These are phyloP conservation scores for Drosophila acutilabella DNA, from an alignment of 2,888 invertebrate species.

Conservation along the genomic window DNA sequence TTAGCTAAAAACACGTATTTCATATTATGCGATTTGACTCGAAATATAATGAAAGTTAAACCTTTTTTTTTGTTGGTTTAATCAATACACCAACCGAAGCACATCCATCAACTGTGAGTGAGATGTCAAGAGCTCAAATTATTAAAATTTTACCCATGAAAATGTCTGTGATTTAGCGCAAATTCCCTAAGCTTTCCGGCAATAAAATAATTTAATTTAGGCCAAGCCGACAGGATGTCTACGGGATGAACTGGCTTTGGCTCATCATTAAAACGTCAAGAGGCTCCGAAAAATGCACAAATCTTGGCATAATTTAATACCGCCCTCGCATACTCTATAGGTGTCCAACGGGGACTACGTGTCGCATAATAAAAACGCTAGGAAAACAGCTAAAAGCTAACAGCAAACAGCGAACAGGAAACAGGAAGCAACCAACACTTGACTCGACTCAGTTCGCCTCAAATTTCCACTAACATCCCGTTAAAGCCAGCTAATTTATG, in stretches of 20 bases:
- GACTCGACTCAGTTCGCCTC: too few species aligned
- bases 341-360: conserved; percentile 55
- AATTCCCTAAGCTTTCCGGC: conserved; percentile 73
- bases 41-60: conserved; percentile 47
- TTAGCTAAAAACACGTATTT: conserved; percentile 14
- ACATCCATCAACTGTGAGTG: conserved; percentile 38
- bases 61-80: conserved; percentile 12
- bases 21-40: not conserved
- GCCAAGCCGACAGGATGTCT: conserved; percentile 47
- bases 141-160: conserved; percentile 45
- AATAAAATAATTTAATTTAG: conserved; percentile 80
- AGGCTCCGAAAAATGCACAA: conserved; percentile 68
- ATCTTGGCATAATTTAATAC: conserved; percentile 81
- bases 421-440: too few species aligned
- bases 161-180: conserved; percentile 58
- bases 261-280: conserved; percentile 78
- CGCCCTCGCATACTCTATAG: conserved; percentile 32
- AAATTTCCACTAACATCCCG: conserved; percentile 27
- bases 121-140: conserved; percentile 28
- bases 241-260: conserved; percentile 27
- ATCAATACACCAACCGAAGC: conserved; percentile 43
- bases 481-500: conserved; percentile 66
- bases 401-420: too few species aligned
- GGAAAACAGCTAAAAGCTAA: conserved; percentile 28
- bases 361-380: conserved; percentile 72